These are phyloP conservation scores for Drosophila aff. DNA, from an alignment of 1,140 invertebrate species.

Conservation along the genomic window DNA sequence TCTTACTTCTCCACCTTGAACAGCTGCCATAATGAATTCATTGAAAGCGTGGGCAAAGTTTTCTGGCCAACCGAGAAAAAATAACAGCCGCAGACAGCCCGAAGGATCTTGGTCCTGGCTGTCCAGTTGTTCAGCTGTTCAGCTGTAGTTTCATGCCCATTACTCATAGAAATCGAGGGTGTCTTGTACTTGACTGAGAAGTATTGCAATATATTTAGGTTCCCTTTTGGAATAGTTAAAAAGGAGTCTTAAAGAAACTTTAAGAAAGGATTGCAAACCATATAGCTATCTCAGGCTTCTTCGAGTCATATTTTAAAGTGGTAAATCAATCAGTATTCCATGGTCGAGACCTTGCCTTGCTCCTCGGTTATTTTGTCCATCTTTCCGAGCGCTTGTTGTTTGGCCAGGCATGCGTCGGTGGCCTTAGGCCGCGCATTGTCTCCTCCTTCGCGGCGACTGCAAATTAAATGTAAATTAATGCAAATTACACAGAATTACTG, in stretches of 20 bases:
- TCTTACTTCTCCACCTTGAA: constrained; percentile 56
- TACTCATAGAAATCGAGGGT: neutral
- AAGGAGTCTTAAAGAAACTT: too few species aligned
- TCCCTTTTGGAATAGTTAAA: neutral
- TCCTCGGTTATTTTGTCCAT: neutral
- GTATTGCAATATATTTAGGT: too few species aligned
- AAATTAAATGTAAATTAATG: constrained; percentile 83
- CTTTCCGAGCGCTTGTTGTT: constrained; percentile 26
- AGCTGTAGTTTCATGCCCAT: neutral
- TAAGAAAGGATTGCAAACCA: neutral
- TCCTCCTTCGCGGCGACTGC: constrained; percentile 23
- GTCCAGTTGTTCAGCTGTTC: neutral
- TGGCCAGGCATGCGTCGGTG: constrained; percentile 54
- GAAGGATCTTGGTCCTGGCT: constrained; percentile 49
- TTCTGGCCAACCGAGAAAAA: constrained; percentile 41
- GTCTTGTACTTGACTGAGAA: neutral
- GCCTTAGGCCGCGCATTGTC: constrained; percentile 55
- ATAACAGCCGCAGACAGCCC: constrained; percentile 25
- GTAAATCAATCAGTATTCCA: neutral
- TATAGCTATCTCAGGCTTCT: rapidly evolving
- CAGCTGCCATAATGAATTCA: constrained; percentile 70
- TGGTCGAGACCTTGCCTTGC: neutral
- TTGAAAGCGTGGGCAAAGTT: constrained; percentile 63
- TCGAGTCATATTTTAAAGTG: neutral
- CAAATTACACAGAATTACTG: constrained; percentile 77